A percentile compares a stretch with the other conserved stretches of the same genome.
Conservation (phyloP, 2,888 invertebrate genomes). For the Luperina nickerlii region DNA sequence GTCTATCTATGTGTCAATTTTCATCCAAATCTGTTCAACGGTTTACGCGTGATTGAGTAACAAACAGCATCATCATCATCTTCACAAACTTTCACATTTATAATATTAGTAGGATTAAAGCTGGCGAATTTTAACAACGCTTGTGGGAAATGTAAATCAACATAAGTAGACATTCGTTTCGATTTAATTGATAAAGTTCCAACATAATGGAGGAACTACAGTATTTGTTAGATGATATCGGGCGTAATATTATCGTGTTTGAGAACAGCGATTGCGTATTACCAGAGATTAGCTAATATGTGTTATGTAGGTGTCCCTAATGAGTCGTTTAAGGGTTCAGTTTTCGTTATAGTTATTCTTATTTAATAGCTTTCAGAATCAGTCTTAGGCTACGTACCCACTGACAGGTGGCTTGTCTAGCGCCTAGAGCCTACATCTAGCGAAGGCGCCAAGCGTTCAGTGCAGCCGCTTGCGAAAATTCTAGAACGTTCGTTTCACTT, state of each 20-base stretch:
- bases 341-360: background rate
- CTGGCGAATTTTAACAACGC: constrained; percentile 46
- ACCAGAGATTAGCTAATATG: constrained; percentile 42
- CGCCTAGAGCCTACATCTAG: background rate
- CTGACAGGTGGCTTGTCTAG: background rate
- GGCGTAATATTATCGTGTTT: constrained; percentile 34
- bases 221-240: constrained; percentile 48
- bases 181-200: constrained; percentile 58
- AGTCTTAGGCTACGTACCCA: background rate
- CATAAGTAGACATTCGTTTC: constrained; percentile 50
- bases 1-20: too few species aligned
- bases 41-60: too few species aligned
- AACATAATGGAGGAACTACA: constrained; percentile 40
- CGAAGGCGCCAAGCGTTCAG: background rate
- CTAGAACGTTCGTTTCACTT: background rate
- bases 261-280: constrained; percentile 38
- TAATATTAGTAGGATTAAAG: constrained; percentile 7
- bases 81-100: too few species aligned
- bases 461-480: background rate
- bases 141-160: constrained; percentile 51
- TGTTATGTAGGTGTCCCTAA: constrained; percentile 18
- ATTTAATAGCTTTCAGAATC: background rate
- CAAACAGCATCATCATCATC: too few species aligned
- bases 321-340: constrained; percentile 31
- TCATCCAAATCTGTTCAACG: too few species aligned